These are phyloP conservation scores for Tylochromis polylepis DNA, from an alignment of 2,113 vertebrate species.

Conservation along the genomic window DNA sequence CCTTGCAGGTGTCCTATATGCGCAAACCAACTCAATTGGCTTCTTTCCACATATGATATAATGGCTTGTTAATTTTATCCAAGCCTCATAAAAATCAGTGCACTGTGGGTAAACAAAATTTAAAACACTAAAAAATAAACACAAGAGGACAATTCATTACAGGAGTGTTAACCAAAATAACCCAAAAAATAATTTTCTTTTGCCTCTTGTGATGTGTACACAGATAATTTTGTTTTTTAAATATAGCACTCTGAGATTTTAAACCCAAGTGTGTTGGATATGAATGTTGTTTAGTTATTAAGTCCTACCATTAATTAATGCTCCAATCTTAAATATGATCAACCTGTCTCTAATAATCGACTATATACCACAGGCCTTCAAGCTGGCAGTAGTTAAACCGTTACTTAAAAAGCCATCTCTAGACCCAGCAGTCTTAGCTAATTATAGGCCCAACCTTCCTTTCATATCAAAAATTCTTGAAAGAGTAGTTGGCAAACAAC, in stretches of 20 bases:
- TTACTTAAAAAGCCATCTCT: too few relatives aligned
- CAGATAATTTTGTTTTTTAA: not conserved
- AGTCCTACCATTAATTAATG: too few relatives aligned
- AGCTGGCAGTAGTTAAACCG: too few relatives aligned
- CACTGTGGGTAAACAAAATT: not conserved
- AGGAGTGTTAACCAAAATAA: not conserved
- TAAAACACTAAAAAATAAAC: not conserved
- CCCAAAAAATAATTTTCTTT: accelerated
- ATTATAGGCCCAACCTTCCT: too few relatives aligned
- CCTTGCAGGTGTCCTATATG: not conserved
- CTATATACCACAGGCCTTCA: too few relatives aligned
- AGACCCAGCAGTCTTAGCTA: too few relatives aligned
- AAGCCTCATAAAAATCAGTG: not conserved
- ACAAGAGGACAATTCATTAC: not conserved
- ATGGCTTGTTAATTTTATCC: not conserved
- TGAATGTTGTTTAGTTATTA: not conserved
- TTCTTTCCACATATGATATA: not conserved
- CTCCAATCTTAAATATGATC: too few relatives aligned
- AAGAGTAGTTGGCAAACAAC: too few relatives aligned
- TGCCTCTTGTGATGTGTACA: not conserved
- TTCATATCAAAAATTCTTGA: too few relatives aligned
- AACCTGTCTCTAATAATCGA: too few relatives aligned
- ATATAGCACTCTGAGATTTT: not conserved
- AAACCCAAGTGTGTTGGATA: not conserved
- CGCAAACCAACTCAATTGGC: not conserved